Conservation (phyloP, 23 tunicate species). For the Clavelina lepadiformis region DNA sequence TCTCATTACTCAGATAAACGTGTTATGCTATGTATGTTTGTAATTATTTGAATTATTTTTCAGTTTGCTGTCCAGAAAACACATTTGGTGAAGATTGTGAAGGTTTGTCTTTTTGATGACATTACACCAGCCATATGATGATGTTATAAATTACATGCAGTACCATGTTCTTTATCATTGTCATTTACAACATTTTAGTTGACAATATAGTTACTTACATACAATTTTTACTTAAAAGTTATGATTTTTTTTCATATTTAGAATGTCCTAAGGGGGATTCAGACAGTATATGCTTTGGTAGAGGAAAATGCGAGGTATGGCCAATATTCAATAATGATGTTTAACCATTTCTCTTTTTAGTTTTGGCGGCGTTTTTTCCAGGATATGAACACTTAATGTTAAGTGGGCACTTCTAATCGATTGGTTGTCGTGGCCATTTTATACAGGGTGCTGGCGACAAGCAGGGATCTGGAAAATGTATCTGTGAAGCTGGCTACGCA, state of each 20-base stretch:
- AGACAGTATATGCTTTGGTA: conserved; percentile 73
- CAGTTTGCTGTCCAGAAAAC: conserved; percentile 79
- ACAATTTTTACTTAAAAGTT: neutral
- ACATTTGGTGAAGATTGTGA: conserved; percentile 82
- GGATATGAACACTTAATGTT: conserved; percentile 19
- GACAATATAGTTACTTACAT: neutral
- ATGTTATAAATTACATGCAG: neutral
- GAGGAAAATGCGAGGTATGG: conserved; percentile 81
- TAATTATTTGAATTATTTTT: conserved; percentile 9
- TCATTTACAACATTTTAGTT: neutral
- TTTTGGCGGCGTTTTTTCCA: conserved; percentile 2
- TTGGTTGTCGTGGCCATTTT: conserved; percentile 22
- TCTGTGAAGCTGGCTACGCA: conserved; percentile 69
- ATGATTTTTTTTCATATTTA: neutral
- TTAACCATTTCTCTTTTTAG: neutral
- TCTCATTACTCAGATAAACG: neutral
- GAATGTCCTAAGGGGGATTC: conserved; percentile 75
- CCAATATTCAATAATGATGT: neutral
- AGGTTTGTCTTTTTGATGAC: conserved; percentile 31
- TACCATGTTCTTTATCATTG: neutral
- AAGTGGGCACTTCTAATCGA: neutral
- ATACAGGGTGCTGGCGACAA: conserved; percentile 87
- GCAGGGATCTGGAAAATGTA: conserved; percentile 78
- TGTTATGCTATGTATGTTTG: conserved; percentile 1
- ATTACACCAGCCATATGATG: too few species aligned